Evolutionary conservation across 2,888 invertebrate species (phyloP).

Genomic region (Xestia c-nigrum): DNA sequence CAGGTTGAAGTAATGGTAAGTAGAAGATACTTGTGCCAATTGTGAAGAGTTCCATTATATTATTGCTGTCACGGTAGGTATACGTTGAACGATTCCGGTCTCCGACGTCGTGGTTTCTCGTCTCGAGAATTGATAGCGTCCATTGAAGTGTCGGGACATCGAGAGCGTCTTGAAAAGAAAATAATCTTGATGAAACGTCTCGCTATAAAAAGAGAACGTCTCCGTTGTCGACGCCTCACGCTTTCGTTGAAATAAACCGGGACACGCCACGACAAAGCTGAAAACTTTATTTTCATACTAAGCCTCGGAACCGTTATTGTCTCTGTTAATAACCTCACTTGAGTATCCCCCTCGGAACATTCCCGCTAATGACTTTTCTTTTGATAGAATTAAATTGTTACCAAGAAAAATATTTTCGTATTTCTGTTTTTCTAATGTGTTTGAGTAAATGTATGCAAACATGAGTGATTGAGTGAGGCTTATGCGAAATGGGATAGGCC

Average conservation of each 20-base stretch:
- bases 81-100: conserved; percentile 50
- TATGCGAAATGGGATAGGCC: conserved; percentile 29
- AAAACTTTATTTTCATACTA: conserved; percentile 80
- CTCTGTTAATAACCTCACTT: conserved; percentile 78
- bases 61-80: conserved; percentile 57
- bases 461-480: conserved; percentile 32
- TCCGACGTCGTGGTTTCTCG: conserved; percentile 63
- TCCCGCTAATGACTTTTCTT: conserved; percentile 62
- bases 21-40: conserved; percentile 38
- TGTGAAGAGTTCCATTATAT: conserved; percentile 44
- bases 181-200: conserved; percentile 87
- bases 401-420: conserved; percentile 26
- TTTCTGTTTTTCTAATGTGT: conserved; percentile 29
- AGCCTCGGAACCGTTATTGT: conserved; percentile 77
- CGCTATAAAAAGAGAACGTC: conserved; percentile 81
- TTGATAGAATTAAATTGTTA: conserved; percentile 50
- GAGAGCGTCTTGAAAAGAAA: conserved; percentile 81
- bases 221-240: conserved; percentile 72
- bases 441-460: conserved; percentile 34
- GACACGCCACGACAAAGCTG: conserved; percentile 75
- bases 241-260: conserved; percentile 77
- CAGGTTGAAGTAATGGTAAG: conserved; percentile 49
- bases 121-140: conserved; percentile 78
- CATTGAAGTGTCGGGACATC: conserved; percentile 75
- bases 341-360: conserved; percentile 65